Conservation (phyloP, 2,888 invertebrate species). For the Therioaphis trifolii region DNA sequence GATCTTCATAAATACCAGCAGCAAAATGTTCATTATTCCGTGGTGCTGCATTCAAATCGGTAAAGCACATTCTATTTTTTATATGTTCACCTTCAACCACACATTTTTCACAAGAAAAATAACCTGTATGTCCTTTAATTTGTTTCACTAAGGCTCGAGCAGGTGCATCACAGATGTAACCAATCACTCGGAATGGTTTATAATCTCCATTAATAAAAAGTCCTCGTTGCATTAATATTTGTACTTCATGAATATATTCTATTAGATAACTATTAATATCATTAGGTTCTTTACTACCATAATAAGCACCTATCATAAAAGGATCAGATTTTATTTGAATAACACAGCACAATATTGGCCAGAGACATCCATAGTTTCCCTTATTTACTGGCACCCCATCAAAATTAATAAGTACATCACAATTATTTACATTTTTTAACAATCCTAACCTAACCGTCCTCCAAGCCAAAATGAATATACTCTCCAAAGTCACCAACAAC, state of each 20-base stretch:
- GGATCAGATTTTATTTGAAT: background rate
- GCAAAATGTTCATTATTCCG: background rate
- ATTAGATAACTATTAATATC: background rate
- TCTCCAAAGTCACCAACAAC: background rate
- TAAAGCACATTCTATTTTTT: background rate
- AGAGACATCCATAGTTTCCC: background rate
- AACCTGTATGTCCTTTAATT: background rate
- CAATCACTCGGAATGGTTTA: background rate
- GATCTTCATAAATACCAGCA: background rate
- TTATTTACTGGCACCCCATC: background rate
- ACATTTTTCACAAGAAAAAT: slow-evolving; percentile 14
- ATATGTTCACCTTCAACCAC: background rate
- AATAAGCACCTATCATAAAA: slow-evolving; percentile 3
- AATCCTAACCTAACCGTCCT: background rate
- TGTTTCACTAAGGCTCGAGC: background rate
- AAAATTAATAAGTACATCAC: background rate
- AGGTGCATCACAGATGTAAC: background rate
- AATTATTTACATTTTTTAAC: slow-evolving; percentile 5
- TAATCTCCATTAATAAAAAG: background rate
- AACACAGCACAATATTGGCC: background rate
- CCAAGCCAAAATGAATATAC: background rate
- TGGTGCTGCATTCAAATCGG: background rate
- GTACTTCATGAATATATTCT: background rate
- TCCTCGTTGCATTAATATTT: no score
- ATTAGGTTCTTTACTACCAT: background rate